phyloP scores from a whole-genome alignment of 2,888 invertebrate species.

The Lochmaea capreae region DNA sequence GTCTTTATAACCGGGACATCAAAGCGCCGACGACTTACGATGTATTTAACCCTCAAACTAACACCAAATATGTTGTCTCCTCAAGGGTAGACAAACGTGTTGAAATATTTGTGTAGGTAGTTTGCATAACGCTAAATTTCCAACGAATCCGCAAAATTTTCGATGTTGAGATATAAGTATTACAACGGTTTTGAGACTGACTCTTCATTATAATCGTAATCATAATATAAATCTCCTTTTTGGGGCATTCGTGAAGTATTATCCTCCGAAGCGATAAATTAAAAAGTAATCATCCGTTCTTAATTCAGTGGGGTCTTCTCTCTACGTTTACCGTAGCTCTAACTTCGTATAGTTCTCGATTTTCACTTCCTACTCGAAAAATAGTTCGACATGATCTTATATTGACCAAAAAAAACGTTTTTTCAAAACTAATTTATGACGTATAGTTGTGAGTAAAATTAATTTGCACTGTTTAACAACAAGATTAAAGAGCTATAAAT shows the following conservation, averaged over 20 bases:
- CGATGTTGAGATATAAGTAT: not conserved
- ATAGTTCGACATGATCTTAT: not conserved
- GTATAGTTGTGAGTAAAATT: no score
- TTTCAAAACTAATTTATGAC: no score
- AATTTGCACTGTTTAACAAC: no score
- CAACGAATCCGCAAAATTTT: not conserved
- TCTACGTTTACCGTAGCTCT: slow-evolving; percentile 14
- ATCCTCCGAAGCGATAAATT: slow-evolving; percentile 37
- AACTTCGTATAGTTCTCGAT: slow-evolving; percentile 3
- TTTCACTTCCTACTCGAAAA: slow-evolving; percentile 2
- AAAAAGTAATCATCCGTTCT: slow-evolving; percentile 37
- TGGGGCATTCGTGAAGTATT: slow-evolving; percentile 24
- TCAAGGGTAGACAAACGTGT: no score
- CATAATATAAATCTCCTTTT: slow-evolving; percentile 34
- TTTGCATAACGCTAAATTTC: not conserved
- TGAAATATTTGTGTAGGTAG: not conserved
- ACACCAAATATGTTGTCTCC: no score
- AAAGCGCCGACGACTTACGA: no score
- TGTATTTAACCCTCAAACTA: no score
- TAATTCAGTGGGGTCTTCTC: slow-evolving; percentile 23
- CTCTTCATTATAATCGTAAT: slow-evolving; percentile 28
- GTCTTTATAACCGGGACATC: no score
- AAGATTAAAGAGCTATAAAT: no score
- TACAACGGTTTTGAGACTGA: not conserved
- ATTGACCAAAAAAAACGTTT: no score